These are phyloP conservation scores for Diaprepes abbreviatus DNA, from an alignment of 2,888 invertebrate genomes.

Conservation along the genomic window DNA sequence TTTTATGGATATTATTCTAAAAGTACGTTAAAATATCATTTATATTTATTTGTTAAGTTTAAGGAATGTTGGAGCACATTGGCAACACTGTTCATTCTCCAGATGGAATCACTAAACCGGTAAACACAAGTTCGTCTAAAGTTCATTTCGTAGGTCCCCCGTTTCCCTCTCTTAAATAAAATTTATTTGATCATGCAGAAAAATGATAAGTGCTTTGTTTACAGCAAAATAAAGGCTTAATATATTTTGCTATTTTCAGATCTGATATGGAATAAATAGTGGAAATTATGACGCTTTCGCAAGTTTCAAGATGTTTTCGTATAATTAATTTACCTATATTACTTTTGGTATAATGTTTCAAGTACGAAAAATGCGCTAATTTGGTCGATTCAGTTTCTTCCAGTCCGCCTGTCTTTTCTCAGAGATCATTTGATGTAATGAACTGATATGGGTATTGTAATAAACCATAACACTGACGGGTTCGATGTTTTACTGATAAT, in stretches of 20 bases:
- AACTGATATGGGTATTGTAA: too few species aligned
- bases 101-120: slow-evolving; percentile 19
- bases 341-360: too few species aligned
- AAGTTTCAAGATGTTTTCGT: not conserved
- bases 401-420: too few species aligned
- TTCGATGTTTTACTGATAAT: too few species aligned
- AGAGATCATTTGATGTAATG: too few species aligned
- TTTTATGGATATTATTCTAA: too few species aligned
- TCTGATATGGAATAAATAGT: not conserved
- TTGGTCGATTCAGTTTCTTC: too few species aligned
- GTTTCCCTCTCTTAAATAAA: slow-evolving; percentile 4
- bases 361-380: too few species aligned
- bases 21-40: too few species aligned
- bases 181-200: slow-evolving; percentile 2
- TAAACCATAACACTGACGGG: too few species aligned
- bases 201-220: slow-evolving; percentile 16
- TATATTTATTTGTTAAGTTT: too few species aligned
- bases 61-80: too few species aligned
- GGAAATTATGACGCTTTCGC: not conserved
- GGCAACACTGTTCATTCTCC: slow-evolving; percentile 4
- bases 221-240: slow-evolving; percentile 1
- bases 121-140: slow-evolving; percentile 9
- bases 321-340: not conserved
- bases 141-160: slow-evolving; percentile 10
- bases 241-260: slow-evolving; percentile 14